phyloP scores from a whole-genome alignment of 2,888 invertebrate species.

The Chloromyia formosa region DNA sequence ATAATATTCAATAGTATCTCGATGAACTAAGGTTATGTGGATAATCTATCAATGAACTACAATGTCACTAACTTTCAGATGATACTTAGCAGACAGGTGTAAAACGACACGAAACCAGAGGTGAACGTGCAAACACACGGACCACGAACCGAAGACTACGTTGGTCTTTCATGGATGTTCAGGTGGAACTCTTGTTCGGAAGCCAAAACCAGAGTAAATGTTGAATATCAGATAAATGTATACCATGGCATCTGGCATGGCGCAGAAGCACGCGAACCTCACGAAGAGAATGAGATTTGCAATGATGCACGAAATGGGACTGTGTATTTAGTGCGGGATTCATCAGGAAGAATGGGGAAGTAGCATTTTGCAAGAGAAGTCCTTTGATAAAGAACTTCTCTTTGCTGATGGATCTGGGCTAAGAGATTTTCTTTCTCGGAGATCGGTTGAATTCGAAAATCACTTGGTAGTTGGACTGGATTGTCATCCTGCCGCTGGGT shows the following conservation, averaged over 20 bases:
- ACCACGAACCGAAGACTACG: slow-evolving; percentile 41
- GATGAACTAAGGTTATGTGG: too few species aligned
- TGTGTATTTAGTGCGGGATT: not conserved
- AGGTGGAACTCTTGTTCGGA: slow-evolving; percentile 38
- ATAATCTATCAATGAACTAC: not conserved
- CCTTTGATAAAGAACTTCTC: too few species aligned
- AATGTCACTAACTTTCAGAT: slow-evolving; percentile 7
- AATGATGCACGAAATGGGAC: not conserved
- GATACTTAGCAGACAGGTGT: slow-evolving; percentile 19
- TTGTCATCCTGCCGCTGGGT: too few species aligned
- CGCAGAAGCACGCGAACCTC: slow-evolving; percentile 17
- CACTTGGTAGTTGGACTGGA: too few species aligned
- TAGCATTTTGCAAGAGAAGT: too few species aligned
- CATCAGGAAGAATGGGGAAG: too few species aligned
- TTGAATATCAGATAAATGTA: slow-evolving; percentile 3
- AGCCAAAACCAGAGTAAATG: slow-evolving; percentile 23
- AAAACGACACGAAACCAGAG: slow-evolving; percentile 6
- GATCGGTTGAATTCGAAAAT: too few species aligned
- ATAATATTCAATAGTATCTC: not conserved
- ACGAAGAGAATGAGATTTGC: slow-evolving; percentile 6
- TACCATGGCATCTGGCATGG: not conserved
- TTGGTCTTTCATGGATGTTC: slow-evolving; percentile 38
- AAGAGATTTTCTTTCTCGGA: too few species aligned
- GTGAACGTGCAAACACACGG: slow-evolving; percentile 39
- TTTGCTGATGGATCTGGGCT: too few species aligned